Conservation (phyloP, 1,140 invertebrate genomes). For the Artemia franciscana region DNA sequence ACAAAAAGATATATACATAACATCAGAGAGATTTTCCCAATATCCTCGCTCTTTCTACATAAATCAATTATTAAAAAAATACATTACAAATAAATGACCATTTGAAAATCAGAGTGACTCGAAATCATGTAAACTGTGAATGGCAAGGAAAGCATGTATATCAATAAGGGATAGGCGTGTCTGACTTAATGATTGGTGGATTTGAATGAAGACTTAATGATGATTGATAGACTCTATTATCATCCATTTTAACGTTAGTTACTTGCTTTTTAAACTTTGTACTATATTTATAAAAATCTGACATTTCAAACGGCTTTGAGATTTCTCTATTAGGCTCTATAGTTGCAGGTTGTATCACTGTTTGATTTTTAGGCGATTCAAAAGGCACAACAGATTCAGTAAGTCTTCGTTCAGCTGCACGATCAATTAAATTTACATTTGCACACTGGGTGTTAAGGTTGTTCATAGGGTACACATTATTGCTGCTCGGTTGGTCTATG, state of each 20-base stretch:
- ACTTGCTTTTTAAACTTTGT: conserved; percentile 55
- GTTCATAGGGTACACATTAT: neutral
- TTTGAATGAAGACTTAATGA: too few species aligned
- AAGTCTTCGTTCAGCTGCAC: neutral
- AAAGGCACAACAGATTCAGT: conserved; percentile 23
- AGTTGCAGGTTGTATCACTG: conserved; percentile 57
- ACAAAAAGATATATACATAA: too few species aligned
- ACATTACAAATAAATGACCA: too few species aligned
- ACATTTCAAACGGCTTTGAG: conserved; percentile 86
- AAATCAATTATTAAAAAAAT: too few species aligned
- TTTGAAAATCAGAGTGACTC: too few species aligned
- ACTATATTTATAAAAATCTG: conserved; percentile 91
- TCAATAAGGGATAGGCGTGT: too few species aligned
- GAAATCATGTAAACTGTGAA: too few species aligned
- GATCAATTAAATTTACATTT: conserved; percentile 1
- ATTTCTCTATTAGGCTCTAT: conserved; percentile 79
- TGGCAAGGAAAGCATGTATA: too few species aligned
- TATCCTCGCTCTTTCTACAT: too few species aligned
- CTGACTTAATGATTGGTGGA: too few species aligned
- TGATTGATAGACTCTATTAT: neutral
- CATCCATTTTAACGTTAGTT: conserved; percentile 5
- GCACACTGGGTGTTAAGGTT: conserved; percentile 2
- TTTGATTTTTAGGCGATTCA: conserved; percentile 50
- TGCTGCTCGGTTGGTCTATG: neutral
- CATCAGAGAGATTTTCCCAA: too few species aligned